Evolutionary conservation across 2,888 invertebrate genomes (phyloP), one percentile per base, ranked within the genome.

Genomic region (Opisthograptis luteolata): DNA sequence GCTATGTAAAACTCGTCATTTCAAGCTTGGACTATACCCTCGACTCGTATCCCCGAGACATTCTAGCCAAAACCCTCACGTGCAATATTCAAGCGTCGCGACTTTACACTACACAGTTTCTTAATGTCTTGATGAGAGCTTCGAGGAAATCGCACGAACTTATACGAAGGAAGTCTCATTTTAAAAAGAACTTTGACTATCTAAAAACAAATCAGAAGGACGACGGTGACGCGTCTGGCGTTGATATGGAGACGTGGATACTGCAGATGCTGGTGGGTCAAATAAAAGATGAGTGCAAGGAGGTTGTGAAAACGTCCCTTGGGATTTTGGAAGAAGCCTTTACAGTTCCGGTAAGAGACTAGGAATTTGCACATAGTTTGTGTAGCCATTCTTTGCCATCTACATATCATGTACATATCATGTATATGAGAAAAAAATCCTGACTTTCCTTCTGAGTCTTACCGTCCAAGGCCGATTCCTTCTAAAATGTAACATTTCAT

Each of bases 1-100:
- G 97, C 74, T 98, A 98, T 80, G 95, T 98, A 0, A 99, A 99
- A 81, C 91, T 99, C 52, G 96, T 98, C 43, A 94, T 98, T 52
- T 97, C 98, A 3, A 96, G 96, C 59, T 88, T 99, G 65, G 97
- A 98, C 84, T 99, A 98, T 78, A 93, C 94, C 2, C 88, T 94
- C 39, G 95, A 95, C 50, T 94, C 95, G 1, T 92, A 92, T 66
- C 93, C 95, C 7, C 92, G 96, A 17, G 93, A 93, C 63, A 92
- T 95, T 53, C 81, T 94, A 53, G 87, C 87, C 47, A 92, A 90
- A 66, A 93, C 94, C 4, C 76, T 94, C 3, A 92, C 87, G 5
- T 93, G 93, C 66, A 85, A 80, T 41, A 91, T 90, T 42, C 92
- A 93, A 79, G 88, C 91, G 10, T 93, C 93, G 3, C 75, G 90